phyloP scores from a whole-genome alignment of 2,113 vertebrate genomes.

The Anguilla rostrata region DNA sequence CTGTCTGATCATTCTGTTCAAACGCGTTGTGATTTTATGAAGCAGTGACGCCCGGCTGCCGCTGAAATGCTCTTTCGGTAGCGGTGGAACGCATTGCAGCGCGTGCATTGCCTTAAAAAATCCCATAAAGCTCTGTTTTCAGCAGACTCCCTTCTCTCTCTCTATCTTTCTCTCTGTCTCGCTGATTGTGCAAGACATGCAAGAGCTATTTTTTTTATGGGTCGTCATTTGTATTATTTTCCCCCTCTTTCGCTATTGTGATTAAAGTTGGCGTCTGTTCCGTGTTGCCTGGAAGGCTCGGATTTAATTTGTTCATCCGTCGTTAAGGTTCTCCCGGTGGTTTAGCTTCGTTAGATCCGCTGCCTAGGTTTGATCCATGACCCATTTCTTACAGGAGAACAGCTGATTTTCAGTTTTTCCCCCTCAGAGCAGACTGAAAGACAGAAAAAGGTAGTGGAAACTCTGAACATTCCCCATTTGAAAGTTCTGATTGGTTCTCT shows the following conservation, averaged over 20 bases:
- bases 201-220: background rate
- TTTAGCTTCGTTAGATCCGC: constrained; percentile 13
- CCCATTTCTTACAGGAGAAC: background rate
- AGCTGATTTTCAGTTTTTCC: background rate
- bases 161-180: background rate
- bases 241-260: background rate
- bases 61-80: background rate
- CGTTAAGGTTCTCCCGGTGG: background rate
- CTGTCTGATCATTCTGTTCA: background rate
- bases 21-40: background rate
- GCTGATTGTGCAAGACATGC: background rate
- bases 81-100: too few relatives aligned
- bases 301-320: constrained; percentile 15
- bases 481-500: constrained; percentile 3
- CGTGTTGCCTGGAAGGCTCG: background rate
- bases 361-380: background rate
- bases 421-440: background rate
- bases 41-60: background rate
- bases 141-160: background rate
- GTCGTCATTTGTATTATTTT: background rate
- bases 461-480: background rate
- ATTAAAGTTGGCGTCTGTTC: constrained; percentile 11
- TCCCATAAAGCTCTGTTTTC: background rate
- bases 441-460: background rate
- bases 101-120: background rate